Evolutionary conservation across 1,140 invertebrate genomes (phyloP), one percentile per base, ranked within the genome.

Genomic region (Heterodera carotae): DNA sequence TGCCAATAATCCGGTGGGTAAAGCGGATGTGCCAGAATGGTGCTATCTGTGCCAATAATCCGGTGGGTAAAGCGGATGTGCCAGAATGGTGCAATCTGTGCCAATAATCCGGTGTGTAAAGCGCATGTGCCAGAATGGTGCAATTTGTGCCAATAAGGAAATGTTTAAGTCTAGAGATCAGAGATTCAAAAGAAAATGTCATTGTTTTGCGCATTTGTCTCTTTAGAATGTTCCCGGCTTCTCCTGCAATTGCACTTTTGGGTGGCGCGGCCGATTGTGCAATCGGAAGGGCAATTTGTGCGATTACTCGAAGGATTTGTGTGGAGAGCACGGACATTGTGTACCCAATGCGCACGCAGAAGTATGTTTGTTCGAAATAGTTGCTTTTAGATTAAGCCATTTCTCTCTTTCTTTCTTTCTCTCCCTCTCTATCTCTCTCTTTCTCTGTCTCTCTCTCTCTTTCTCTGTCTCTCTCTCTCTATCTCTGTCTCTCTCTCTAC

Each of bases 291-390:
- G 62, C 62, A 82, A 68, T 27, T 27, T 70, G n/a, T 88, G 85
- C 66, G 74, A 77, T 15, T 33, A 76, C 31, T 68, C 72, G 18
- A 34, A 69, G 1, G 82, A 82, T 56, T 43, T 86, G 12, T 86
- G 85, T 76, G 85, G 85, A 15, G 80, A 78, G 56, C 81, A 88
- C 74, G 85, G 85, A 2, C 86, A 88, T 60, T 86, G 85, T 78
- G 70, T 86, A 10, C 27, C 29, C 15, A 56, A 62, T 39, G 25
- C 18, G 25, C 48, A 62, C 8, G n/a, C 27, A 60, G 39, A 67
- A 48, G 60, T 39, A 12, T 34, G 43, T 22, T n/a, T n/a, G n/a
- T n/a, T n/a, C n/a, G 73, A 31, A 67, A 80, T 62, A 29, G 34
- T 15, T 29, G 53, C 31, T 34, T n/a, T n/a, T n/a, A n/a, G n/a